Evolutionary conservation across 1,140 invertebrate genomes (phyloP).

Genomic region (Tigriopus japonicus): DNA sequence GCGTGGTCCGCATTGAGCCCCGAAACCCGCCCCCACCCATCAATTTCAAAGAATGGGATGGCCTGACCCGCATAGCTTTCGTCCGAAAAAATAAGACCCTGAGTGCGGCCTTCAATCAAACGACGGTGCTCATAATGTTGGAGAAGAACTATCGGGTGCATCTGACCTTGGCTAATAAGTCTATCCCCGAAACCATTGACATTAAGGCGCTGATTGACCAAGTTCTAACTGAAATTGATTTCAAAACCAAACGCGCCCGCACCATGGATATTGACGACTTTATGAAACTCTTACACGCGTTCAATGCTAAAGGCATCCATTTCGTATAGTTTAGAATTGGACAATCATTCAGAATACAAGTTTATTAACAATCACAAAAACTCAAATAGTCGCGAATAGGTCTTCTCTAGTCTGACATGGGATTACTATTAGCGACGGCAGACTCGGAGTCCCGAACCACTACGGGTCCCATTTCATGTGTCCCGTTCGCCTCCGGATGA

Average conservation of each 20-base stretch:
- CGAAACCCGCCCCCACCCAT: slow-evolving; percentile 87
- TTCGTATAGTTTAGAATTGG: slow-evolving; percentile 37
- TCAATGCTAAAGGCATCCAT: slow-evolving; percentile 75
- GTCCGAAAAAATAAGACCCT: slow-evolving; percentile 88
- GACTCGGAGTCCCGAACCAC: too few relatives aligned
- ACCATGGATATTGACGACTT: slow-evolving; percentile 95
- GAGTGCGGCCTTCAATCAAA: slow-evolving; percentile 61
- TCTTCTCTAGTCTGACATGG: too few relatives aligned
- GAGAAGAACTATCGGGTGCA: slow-evolving; percentile 70
- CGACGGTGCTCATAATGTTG: slow-evolving; percentile 54
- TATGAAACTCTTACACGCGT: slow-evolving; percentile 60
- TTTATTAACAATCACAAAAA: too few relatives aligned
- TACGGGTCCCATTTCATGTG: too few relatives aligned
- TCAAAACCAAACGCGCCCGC: slow-evolving; percentile 61
- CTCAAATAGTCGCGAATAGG: too few relatives aligned
- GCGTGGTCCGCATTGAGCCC: slow-evolving; percentile 93
- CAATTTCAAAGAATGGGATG: slow-evolving; percentile 96
- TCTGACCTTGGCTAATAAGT: slow-evolving; percentile 29
- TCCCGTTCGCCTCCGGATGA: too few relatives aligned
- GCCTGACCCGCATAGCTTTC: slow-evolving; percentile 81
- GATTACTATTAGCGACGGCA: too few relatives aligned
- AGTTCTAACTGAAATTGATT: slow-evolving; percentile 43
- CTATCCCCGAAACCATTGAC: slow-evolving; percentile 55
- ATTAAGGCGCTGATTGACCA: slow-evolving; percentile 63
- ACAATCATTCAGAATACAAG: too few relatives aligned